Base-by-base conservation (phyloP, 2,113 vertebrate genomes). In the Toxotes chatareus region DNA sequence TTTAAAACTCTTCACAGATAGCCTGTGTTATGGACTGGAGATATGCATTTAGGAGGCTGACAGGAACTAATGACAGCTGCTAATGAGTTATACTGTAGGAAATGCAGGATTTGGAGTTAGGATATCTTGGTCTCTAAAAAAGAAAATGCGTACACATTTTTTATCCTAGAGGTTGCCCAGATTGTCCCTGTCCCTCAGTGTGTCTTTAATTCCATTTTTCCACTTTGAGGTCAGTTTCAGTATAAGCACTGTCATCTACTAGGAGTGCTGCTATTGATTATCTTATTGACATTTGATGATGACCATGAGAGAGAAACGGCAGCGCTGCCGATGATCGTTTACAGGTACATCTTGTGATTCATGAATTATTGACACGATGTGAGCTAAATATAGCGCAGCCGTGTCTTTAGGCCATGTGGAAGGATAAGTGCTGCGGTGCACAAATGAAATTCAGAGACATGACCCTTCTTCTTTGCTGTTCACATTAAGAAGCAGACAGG, bases 341-440 rank as follows among this genome's bases (percentile, higher is more conserved):
- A 46, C 10, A 36, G 13, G 46, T 47, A 17, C 21, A 47, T 55
- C 21, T 44, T 47, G 47, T 61, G 68, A 73, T 57, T 71, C n/a
- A 42, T 76, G 49, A 70, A 47, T 63, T 56, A 70, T 62, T 76
- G 56, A 75, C 44, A 53, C 10, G 1, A 2, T 4, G 5, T 57
- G 69, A 3, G 36, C 19, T 68, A 67, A 61, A 76, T 64, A 42
- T 40, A 46, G 61, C 14, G 7, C 3, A 1, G 36, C 56, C 14
- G 14, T 36, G 13, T 2, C 19, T 38, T 51, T 16, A 12, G 9
- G 3, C 23, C 3, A 53, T 16, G 13, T 60, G 17, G 44, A 6
- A 5, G 27, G n/a, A 57, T n/a, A 27, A 56, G n/a, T 27, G n/a
- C 3, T 27, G n/a, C 6, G 7, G 49, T 34, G 32, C 5, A 4